Percentiles rank a stretch among this genome's conserved stretches.
These are phyloP conservation scores for Heliconius sara DNA, from an alignment of 2,888 invertebrate species.

Conservation along the genomic window DNA sequence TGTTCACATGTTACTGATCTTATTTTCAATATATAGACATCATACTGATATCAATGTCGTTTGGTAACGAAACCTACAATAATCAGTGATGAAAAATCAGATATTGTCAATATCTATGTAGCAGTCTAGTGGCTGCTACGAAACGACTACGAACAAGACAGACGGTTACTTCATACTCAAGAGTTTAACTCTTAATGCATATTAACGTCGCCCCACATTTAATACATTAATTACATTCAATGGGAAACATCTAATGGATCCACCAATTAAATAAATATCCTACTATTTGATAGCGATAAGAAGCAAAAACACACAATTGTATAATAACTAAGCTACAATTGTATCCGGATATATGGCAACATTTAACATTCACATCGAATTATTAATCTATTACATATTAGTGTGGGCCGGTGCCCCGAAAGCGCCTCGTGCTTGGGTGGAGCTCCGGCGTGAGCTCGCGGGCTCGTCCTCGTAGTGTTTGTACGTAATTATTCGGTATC, in stretches of 20 bases:
- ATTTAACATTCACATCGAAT: conserved; percentile 47
- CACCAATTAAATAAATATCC: conserved; percentile 44
- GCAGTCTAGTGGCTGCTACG: conserved; percentile 26
- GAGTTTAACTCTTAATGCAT: conserved; percentile 44
- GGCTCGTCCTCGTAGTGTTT: conserved; percentile 19
- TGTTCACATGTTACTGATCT: not conserved
- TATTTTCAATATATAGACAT: not conserved
- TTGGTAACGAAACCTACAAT: conserved; percentile 13
- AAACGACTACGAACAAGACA: conserved; percentile 34
- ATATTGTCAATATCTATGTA: conserved; percentile 12
- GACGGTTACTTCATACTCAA: conserved; percentile 18
- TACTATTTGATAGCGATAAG: conserved; percentile 45
- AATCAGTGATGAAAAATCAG: conserved; percentile 14
- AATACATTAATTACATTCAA: conserved; percentile 43
- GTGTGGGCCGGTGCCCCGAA: conserved; percentile 25
- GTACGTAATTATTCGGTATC: conserved; percentile 24
- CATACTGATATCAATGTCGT: not conserved
- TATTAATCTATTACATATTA: conserved; percentile 43
- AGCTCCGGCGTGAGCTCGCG: not conserved
- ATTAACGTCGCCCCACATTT: conserved; percentile 41
- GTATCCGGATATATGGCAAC: conserved; percentile 47
- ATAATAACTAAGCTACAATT: conserved; percentile 43
- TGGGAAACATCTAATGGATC: conserved; percentile 46
- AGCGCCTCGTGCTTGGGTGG: not conserved
- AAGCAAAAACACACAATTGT: conserved; percentile 45